phyloP scores from a whole-genome alignment of 2,797 vertebrate species.

The Acrossocheilus fasciatus region DNA sequence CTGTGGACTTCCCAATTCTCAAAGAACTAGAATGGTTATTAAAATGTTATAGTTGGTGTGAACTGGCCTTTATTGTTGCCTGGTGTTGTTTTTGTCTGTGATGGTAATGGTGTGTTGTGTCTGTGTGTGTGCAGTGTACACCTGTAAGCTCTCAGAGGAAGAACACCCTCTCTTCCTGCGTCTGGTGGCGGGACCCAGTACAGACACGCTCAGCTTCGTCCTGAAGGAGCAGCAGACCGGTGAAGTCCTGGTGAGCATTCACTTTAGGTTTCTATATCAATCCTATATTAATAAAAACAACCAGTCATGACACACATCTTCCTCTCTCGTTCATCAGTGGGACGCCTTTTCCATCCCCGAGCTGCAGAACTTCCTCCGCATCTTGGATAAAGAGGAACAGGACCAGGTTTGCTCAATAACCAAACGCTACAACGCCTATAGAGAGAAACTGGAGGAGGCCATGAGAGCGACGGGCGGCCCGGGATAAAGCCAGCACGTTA shows the following conservation, averaged over 20 bases:
- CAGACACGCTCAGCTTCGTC: slow-evolving; percentile 91
- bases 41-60: background rate
- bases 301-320: background rate
- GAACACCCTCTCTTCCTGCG: slow-evolving; percentile 94
- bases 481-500: slow-evolving; percentile 67
- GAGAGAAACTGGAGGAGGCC: slow-evolving; percentile 89
- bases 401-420: slow-evolving; percentile 86
- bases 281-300: background rate
- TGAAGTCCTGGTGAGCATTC: slow-evolving; percentile 85
- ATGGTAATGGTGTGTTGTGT: slow-evolving; percentile 5
- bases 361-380: slow-evolving; percentile 93
- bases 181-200: slow-evolving; percentile 89
- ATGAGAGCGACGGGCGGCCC: slow-evolving; percentile 78
- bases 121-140: slow-evolving; percentile 82
- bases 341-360: slow-evolving; percentile 97
- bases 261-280: background rate
- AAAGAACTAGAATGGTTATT: background rate
- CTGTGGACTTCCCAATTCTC: background rate
- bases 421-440: slow-evolving; percentile 85
- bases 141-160: slow-evolving; percentile 91
- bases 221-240: slow-evolving; percentile 94
- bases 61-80: background rate
- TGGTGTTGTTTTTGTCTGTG: background rate
- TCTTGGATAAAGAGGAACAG: slow-evolving; percentile 93
- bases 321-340: slow-evolving; percentile 81